Percentiles rank a stretch among this genome's conserved stretches.
Evolutionary conservation across 2,113 vertebrate species (phyloP).

Genomic region (Jaculus jaculus): DNA sequence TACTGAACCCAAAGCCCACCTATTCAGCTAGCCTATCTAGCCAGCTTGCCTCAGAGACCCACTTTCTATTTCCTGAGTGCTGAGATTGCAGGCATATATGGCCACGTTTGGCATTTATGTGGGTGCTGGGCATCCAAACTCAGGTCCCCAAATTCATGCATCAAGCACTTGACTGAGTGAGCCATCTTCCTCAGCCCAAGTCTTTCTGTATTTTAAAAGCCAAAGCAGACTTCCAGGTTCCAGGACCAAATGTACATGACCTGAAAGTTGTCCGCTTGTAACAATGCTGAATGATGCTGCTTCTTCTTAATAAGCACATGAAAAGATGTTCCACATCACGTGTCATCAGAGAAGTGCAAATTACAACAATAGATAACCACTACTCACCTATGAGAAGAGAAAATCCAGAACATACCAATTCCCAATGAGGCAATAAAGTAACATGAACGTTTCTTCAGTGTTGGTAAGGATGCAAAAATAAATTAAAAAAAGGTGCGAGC

Average conservation of each 20-base stretch:
- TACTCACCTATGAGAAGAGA: neutral
- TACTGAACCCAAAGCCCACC: too few relatives aligned
- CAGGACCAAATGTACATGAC: neutral
- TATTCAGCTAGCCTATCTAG: too few relatives aligned
- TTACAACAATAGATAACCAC: neutral
- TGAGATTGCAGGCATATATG: too few relatives aligned
- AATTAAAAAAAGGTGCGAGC: neutral
- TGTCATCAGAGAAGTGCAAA: neutral
- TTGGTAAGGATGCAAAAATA: neutral
- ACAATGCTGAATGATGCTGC: neutral
- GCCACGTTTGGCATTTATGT: too few relatives aligned
- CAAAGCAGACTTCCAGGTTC: slow-evolving; percentile 17
- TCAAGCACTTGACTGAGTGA: too few relatives aligned
- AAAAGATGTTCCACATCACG: neutral
- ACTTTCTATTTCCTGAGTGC: too few relatives aligned
- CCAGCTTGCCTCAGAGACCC: too few relatives aligned
- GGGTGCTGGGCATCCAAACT: too few relatives aligned
- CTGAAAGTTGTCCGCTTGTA: neutral
- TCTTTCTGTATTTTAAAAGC: slow-evolving; percentile 30
- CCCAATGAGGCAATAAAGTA: neutral
- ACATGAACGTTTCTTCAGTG: neutral
- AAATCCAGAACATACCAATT: slow-evolving; percentile 6
- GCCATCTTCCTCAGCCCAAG: too few relatives aligned
- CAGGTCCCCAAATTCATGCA: too few relatives aligned
- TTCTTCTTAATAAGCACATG: neutral